Percentiles rank a stretch among this genome's conserved stretches.
Conservation (phyloP, 2,888 invertebrate genomes). For the Nomada ruficornis region DNA sequence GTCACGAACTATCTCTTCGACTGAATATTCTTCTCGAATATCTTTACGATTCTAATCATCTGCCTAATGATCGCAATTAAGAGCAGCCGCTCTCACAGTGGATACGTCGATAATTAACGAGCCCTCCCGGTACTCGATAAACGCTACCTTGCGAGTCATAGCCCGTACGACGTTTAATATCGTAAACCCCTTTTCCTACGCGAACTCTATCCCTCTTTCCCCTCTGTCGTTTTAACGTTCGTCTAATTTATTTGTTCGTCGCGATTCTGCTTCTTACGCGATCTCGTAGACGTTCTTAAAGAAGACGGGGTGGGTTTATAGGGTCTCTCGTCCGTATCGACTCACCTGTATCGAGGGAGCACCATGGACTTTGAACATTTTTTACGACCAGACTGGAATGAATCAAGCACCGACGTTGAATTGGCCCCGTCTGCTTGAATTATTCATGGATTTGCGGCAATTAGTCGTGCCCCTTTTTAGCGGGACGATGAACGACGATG, state of each 20-base stretch:
- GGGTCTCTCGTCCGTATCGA: conserved; percentile 29
- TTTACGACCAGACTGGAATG: conserved; percentile 36
- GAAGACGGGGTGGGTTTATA: conserved; percentile 8
- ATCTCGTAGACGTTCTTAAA: conserved; percentile 3
- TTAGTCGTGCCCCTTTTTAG: conserved; percentile 51
- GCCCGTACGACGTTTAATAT: not conserved
- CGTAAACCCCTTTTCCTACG: not conserved
- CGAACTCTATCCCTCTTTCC: not conserved
- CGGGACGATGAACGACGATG: conserved; percentile 29
- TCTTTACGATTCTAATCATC: conserved; percentile 17
- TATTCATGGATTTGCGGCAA: conserved; percentile 50
- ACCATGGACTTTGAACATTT: conserved; percentile 13
- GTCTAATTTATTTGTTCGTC: not conserved
- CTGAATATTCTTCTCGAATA: not conserved
- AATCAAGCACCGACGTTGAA: conserved; percentile 37
- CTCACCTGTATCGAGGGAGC: conserved; percentile 7
- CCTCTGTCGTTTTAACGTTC: not conserved
- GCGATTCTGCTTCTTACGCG: conserved; percentile 19
- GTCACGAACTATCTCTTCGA: not conserved
- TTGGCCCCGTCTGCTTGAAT: conserved; percentile 33
- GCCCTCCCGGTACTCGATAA: conserved; percentile 72
- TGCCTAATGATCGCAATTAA: conserved; percentile 5
- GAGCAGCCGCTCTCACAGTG: conserved; percentile 35
- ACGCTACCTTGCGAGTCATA: conserved; percentile 71
- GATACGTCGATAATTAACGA: conserved; percentile 74